Conservation (phyloP, 1,140 invertebrate genomes). For the Aphelenchoides avenae region DNA sequence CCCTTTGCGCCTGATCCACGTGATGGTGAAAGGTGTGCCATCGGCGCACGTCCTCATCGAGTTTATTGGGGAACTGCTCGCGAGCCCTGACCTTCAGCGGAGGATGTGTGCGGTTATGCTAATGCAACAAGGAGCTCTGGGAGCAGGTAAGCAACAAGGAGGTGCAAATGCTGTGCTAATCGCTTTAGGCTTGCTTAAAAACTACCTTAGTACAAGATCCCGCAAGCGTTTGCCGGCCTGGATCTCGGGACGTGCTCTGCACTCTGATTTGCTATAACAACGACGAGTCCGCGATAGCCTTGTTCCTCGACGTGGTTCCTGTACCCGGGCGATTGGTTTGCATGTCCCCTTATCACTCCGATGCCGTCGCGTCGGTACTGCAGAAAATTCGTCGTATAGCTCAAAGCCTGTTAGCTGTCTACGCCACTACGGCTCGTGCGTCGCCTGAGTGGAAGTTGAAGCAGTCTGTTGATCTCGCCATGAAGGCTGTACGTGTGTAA, state of each 20-base stretch:
- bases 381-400: constrained; percentile 26
- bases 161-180: neutral
- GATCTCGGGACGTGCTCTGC: constrained; percentile 30
- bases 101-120: constrained; percentile 36
- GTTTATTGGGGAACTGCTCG: constrained; percentile 25
- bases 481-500: too few relatives aligned
- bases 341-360: constrained; percentile 33
- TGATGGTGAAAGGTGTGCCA: constrained; percentile 37
- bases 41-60: constrained; percentile 41
- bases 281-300: constrained; percentile 28
- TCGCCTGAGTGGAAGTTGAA: constrained; percentile 33
- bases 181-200: constrained; percentile 1
- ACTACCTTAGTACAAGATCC: constrained; percentile 38
- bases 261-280: constrained; percentile 15
- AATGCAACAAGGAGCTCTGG: constrained; percentile 31
- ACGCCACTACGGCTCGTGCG: constrained; percentile 4
- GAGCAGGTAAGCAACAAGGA: constrained; percentile 25
- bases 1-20: constrained; percentile 37
- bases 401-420: constrained; percentile 19
- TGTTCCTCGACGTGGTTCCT: constrained; percentile 31
- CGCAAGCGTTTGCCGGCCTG: constrained; percentile 29
- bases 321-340: constrained; percentile 28
- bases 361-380: constrained; percentile 17
- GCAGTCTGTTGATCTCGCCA: too few relatives aligned
- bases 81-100: constrained; percentile 23